Evolutionary conservation across 2,888 invertebrate genomes (phyloP).

Genomic region (Merodon equestris): DNA sequence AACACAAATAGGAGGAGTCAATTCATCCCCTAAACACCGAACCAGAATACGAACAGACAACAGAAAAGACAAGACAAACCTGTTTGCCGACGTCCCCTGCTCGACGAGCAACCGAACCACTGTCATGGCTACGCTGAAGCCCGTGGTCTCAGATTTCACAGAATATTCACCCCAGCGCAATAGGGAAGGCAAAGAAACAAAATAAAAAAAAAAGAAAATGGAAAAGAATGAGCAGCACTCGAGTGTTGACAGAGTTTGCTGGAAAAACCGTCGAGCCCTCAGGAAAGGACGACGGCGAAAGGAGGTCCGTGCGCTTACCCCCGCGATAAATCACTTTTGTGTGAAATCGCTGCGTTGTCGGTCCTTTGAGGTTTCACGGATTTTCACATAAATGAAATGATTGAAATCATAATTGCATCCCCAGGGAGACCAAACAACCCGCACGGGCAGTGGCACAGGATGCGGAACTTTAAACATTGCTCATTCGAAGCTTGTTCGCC

Average conservation of each 20-base stretch:
- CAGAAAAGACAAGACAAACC: constrained; percentile 22
- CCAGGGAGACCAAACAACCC: constrained; percentile 53
- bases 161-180: constrained; percentile 31
- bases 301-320: constrained; percentile 2
- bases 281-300: not conserved
- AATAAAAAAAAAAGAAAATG: too few relatives aligned
- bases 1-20: constrained; percentile 53
- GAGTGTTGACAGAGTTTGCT: too few relatives aligned
- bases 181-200: too few relatives aligned
- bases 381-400: constrained; percentile 52
- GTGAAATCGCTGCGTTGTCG: constrained; percentile 20
- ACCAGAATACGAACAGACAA: not conserved
- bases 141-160: constrained; percentile 48
- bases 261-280: too few relatives aligned
- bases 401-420: constrained; percentile 65
- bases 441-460: constrained; percentile 5
- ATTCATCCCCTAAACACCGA: constrained; percentile 44
- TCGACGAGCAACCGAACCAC: constrained; percentile 36
- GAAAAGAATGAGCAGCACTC: too few relatives aligned
- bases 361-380: constrained; percentile 44
- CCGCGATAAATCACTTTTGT: constrained; percentile 47
- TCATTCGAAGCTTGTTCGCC: constrained; percentile 41
- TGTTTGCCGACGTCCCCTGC: constrained; percentile 41
- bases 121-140: constrained; percentile 60
- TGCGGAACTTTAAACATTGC: constrained; percentile 29